phyloP scores from a whole-genome alignment of 2,797 vertebrate genomes.

The Leucoraja ocellata region DNA sequence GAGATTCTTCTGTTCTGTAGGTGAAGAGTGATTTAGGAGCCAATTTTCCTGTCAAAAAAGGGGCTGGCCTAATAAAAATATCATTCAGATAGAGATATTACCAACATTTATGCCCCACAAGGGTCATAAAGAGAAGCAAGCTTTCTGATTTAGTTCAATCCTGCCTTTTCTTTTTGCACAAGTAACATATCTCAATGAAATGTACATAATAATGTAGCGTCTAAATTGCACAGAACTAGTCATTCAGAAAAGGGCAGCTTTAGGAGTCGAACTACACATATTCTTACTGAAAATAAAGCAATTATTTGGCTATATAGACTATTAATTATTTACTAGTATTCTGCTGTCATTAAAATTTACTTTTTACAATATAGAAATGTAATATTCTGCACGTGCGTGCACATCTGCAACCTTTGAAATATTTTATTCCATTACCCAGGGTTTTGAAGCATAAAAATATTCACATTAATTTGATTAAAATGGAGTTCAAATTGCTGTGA shows the following conservation, averaged over 20 bases:
- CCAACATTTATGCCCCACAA: not conserved
- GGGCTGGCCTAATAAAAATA: too few species aligned
- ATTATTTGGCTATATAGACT: not conserved
- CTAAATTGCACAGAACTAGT: not conserved
- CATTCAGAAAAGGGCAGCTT: not conserved
- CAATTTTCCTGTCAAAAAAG: too few species aligned
- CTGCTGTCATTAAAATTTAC: not conserved
- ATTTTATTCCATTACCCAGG: not conserved
- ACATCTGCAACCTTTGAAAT: not conserved
- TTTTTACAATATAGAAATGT: not conserved
- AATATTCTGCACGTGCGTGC: not conserved
- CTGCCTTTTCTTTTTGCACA: not conserved
- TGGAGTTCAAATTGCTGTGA: not conserved
- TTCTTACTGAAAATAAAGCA: not conserved
- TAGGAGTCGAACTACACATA: not conserved
- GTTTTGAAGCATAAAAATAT: not conserved
- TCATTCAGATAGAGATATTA: not conserved
- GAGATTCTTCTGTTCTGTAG: too few species aligned
- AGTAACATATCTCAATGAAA: not conserved
- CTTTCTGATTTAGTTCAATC: not conserved
- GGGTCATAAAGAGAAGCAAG: not conserved
- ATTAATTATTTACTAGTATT: not conserved
- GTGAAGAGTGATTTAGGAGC: too few species aligned
- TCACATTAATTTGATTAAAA: not conserved
- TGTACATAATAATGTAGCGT: not conserved